Percentiles rank a stretch among this genome's conserved stretches.
Conservation (phyloP, 1,140 invertebrate genomes). For the Ganaspis sp. region DNA sequence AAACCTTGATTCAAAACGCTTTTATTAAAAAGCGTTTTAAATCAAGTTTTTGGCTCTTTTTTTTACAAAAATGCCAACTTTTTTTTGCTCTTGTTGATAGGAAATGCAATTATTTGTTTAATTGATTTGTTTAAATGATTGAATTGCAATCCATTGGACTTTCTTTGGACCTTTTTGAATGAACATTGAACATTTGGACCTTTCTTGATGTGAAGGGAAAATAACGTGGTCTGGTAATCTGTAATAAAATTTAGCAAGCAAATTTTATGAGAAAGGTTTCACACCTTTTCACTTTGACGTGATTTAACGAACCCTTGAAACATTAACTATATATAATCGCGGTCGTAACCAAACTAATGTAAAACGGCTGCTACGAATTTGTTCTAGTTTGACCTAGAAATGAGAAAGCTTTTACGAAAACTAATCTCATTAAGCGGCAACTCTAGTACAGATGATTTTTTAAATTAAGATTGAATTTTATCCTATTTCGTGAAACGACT, state of each 20-base stretch:
- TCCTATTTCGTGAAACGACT: background rate
- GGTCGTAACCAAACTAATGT: slow-evolving; percentile 15
- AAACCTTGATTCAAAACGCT: too few relatives aligned
- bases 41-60: too few relatives aligned
- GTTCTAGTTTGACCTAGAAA: background rate
- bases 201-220: background rate
- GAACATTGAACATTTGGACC: too few relatives aligned
- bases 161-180: too few relatives aligned
- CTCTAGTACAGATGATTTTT: background rate
- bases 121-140: too few relatives aligned
- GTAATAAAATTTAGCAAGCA: slow-evolving; percentile 24
- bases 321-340: background rate
- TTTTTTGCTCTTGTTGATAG: too few relatives aligned
- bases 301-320: background rate
- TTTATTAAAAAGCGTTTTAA: too few relatives aligned
- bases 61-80: too few relatives aligned
- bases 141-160: too few relatives aligned
- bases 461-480: slow-evolving; percentile 16
- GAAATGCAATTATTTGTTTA: too few relatives aligned
- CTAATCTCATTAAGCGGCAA: slow-evolving; percentile 6
- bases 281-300: background rate
- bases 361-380: background rate
- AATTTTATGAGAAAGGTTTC: background rate
- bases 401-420: slow-evolving; percentile 18
- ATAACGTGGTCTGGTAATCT: background rate